Conservation (phyloP, 2,113 vertebrate genomes). For the Gadus chalcogrammus region DNA sequence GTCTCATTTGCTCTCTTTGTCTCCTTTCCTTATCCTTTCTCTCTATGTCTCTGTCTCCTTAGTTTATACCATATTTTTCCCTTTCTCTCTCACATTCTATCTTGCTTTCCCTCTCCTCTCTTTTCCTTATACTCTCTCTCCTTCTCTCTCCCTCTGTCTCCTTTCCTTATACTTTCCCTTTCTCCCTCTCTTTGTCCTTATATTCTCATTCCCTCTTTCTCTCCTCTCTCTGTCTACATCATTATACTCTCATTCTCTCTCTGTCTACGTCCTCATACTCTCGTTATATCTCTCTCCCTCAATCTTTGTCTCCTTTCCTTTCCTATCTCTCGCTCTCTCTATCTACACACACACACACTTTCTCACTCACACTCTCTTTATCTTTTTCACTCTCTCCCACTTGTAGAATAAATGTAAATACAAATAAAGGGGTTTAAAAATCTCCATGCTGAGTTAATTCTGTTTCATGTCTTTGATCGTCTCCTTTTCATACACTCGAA, state of each 20-base stretch:
- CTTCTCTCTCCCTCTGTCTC: too few relatives aligned
- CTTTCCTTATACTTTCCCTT: not conserved
- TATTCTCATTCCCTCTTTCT: not conserved
- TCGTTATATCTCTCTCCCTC: not conserved
- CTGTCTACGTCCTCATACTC: too few relatives aligned
- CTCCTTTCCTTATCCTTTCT: too few relatives aligned
- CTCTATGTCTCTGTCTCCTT: too few relatives aligned
- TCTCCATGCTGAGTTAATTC: too few relatives aligned
- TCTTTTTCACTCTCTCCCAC: slow-evolving; percentile 11
- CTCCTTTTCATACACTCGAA: slow-evolving; percentile 18
- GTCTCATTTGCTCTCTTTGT: too few relatives aligned
- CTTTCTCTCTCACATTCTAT: not conserved
- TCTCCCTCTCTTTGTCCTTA: not conserved
- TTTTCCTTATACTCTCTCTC: not conserved
- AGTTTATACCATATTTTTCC: not conserved
- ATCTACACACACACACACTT: not conserved
- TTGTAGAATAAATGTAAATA: slow-evolving; percentile 1
- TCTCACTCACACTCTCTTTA: too few relatives aligned
- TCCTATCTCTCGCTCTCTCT: not conserved
- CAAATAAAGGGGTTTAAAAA: too few relatives aligned
- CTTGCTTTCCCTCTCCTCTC: not conserved
- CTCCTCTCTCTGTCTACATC: too few relatives aligned
- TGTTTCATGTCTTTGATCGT: too few relatives aligned
- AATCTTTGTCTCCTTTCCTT: too few relatives aligned
- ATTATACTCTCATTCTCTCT: too few relatives aligned